Evolutionary conservation across 2,797 vertebrate genomes (phyloP).

Genomic region (Malacoraja senta): DNA sequence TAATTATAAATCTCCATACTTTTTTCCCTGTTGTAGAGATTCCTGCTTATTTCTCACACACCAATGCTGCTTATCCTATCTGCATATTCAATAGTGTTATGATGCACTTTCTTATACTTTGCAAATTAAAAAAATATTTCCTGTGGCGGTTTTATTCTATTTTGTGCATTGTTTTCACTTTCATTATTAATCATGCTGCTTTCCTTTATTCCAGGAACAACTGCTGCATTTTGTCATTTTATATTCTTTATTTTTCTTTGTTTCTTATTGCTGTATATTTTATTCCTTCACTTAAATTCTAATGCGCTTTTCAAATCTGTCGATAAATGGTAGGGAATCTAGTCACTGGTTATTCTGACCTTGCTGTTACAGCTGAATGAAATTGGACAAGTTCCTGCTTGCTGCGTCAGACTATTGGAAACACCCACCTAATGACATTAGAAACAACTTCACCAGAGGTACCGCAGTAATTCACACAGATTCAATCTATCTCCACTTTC

Average conservation of each 20-base stretch:
- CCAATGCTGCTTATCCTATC: neutral
- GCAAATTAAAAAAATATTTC: neutral
- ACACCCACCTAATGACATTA: too few species aligned
- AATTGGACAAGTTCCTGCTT: neutral
- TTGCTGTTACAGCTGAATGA: neutral
- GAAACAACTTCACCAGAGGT: too few species aligned
- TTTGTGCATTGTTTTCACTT: neutral
- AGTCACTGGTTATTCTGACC: neutral
- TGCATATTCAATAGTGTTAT: neutral
- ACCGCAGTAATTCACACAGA: too few species aligned
- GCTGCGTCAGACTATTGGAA: neutral
- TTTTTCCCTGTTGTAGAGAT: neutral
- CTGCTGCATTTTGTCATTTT: neutral
- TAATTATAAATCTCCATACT: neutral
- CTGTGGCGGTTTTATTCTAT: neutral
- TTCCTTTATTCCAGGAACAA: neutral
- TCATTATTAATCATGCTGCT: neutral
- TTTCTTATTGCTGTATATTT: neutral
- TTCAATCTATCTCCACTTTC: too few species aligned
- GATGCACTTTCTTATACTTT: neutral
- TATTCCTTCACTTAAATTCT: neutral
- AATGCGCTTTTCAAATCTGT: neutral
- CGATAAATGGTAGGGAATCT: neutral
- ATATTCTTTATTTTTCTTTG: neutral
- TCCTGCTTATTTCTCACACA: neutral